Evolutionary conservation across 2,888 invertebrate species (phyloP).

Genomic region (Eurytoma californica): DNA sequence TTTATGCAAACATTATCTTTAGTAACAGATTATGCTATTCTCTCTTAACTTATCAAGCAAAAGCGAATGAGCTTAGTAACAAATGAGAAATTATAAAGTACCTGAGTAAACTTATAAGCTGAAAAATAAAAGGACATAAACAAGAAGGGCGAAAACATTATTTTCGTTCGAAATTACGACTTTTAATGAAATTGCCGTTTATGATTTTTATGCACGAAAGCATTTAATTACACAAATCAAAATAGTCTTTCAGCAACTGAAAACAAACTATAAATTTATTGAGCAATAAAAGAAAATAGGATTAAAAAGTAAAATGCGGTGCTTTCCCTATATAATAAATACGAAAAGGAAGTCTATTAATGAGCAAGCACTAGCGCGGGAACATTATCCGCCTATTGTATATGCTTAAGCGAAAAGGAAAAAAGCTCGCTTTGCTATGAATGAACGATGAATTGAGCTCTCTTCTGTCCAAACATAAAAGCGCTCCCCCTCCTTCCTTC

Average conservation of each 20-base stretch:
- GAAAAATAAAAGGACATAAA: no score
- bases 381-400: constrained; percentile 16
- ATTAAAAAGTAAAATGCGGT: not conserved
- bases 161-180: no score
- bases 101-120: no score
- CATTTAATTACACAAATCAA: no score
- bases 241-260: not conserved
- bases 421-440: constrained; percentile 31
- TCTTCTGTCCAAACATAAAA: constrained; percentile 44
- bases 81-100: no score
- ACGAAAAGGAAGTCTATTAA: constrained; percentile 27
- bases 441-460: constrained; percentile 50
- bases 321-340: constrained; percentile 2
- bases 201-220: no score
- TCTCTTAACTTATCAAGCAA: not conserved
- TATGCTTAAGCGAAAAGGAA: constrained; percentile 1
- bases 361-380: constrained; percentile 28
- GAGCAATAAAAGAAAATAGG: not conserved
- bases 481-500: constrained; percentile 9
- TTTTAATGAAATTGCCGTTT: no score
- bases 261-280: no score
- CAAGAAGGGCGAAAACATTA: no score
- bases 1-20: constrained; percentile 27
- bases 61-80: no score
- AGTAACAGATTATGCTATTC: constrained; percentile 32